Percentiles rank a stretch among this genome's conserved stretches.
Evolutionary conservation across 1,140 invertebrate genomes (phyloP).

Genomic region (Venturia canescens): DNA sequence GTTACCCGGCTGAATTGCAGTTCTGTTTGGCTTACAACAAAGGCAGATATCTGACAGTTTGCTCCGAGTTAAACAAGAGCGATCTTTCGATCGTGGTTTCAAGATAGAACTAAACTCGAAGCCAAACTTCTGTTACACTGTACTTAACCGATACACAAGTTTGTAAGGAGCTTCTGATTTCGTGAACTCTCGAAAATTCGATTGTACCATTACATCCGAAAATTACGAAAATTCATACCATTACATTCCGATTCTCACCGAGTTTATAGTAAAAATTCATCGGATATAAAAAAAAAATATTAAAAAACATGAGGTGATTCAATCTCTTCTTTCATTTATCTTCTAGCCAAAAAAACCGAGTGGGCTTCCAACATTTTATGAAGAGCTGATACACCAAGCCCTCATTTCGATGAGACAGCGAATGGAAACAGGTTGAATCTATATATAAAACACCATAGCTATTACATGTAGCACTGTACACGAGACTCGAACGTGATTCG

Average conservation of each 20-base stretch:
- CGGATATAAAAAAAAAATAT: neutral
- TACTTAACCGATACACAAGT: neutral
- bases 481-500: neutral
- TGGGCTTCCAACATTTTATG: neutral
- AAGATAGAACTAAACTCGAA: neutral
- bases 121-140: neutral
- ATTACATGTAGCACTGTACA: neutral
- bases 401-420: neutral
- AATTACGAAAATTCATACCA: no score
- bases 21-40: neutral
- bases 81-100: neutral
- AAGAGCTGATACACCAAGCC: neutral
- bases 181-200: neutral
- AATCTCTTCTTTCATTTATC: neutral
- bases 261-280: neutral
- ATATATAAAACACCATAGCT: neutral
- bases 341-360: neutral
- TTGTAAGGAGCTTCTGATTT: neutral
- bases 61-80: neutral
- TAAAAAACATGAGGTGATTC: neutral
- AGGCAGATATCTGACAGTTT: neutral
- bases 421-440: conserved; percentile 19
- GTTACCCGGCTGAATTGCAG: neutral
- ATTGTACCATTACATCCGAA: neutral
- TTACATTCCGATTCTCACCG: neutral